Conservation (phyloP, 2,113 vertebrate species). For the Tragelaphus strepsiceros region DNA sequence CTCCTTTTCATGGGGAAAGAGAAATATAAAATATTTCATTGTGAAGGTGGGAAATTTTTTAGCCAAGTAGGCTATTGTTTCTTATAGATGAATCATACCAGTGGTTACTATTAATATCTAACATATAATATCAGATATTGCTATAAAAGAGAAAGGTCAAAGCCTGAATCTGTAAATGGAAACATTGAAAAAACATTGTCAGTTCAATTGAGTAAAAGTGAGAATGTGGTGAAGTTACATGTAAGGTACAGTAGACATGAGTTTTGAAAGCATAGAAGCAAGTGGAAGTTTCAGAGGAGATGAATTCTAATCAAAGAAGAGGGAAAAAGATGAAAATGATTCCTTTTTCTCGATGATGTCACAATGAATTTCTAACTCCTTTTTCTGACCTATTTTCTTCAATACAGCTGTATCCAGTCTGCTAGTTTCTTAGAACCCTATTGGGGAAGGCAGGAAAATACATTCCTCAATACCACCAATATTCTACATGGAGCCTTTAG, state of each 20-base stretch:
- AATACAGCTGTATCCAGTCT: neutral
- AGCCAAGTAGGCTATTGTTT: neutral
- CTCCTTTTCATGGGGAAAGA: neutral
- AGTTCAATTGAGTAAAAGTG: neutral
- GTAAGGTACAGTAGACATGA: neutral
- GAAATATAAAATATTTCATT: neutral
- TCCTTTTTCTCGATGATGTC: neutral
- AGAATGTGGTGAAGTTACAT: neutral
- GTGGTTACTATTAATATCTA: neutral
- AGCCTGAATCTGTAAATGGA: neutral
- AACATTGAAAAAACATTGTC: neutral
- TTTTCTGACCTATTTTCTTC: neutral
- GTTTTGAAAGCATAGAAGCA: neutral
- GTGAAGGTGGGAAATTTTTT: neutral
- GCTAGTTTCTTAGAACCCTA: neutral
- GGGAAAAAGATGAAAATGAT: neutral
- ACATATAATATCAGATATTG: neutral
- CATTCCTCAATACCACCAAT: neutral
- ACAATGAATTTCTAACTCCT: neutral
- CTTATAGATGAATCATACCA: neutral
- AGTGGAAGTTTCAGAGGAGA: neutral
- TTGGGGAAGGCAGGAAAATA: neutral
- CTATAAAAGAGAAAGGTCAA: neutral
- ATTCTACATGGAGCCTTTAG: neutral
- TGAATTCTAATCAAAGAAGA: neutral